Conservation (phyloP, 1,140 invertebrate species). For the Delia radicum region DNA sequence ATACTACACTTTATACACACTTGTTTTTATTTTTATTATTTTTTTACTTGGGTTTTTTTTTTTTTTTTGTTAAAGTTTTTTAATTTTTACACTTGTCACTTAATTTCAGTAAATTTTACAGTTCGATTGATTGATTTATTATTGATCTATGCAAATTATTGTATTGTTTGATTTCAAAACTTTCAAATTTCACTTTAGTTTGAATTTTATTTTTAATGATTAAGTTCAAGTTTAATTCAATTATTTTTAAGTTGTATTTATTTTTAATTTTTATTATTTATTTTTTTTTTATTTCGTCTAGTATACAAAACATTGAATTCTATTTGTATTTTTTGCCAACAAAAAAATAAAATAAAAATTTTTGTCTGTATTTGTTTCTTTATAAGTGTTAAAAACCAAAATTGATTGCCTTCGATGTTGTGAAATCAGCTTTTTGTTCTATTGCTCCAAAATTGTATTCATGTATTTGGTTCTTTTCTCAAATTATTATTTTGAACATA, state of each 20-base stretch:
- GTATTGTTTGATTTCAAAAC: not conserved
- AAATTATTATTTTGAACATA: not conserved
- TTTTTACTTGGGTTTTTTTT: not conserved
- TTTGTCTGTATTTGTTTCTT: not conserved
- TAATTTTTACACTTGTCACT: no score
- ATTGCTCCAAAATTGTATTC: constrained; percentile 8
- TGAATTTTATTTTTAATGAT: not conserved
- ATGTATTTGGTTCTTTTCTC: not conserved
- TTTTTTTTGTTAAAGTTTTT: not conserved
- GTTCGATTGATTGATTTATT: no score
- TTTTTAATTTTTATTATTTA: not conserved
- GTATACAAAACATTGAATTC: not conserved
- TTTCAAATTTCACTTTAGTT: not conserved
- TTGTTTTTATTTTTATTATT: not conserved
- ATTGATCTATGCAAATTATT: no score
- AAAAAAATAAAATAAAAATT: not conserved
- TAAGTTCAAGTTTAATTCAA: not conserved
- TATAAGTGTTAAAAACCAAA: not conserved
- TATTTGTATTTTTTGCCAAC: not conserved
- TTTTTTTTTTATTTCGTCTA: not conserved
- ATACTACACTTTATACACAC: not conserved
- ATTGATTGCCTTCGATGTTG: constrained; percentile 20
- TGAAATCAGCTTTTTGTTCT: constrained; percentile 22
- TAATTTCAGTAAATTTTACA: no score
- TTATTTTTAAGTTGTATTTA: not conserved